A percentile compares a stretch with the other conserved stretches of the same genome.
phyloP scores from a whole-genome alignment of 2,888 invertebrate genomes.

The Papilio protenor region DNA sequence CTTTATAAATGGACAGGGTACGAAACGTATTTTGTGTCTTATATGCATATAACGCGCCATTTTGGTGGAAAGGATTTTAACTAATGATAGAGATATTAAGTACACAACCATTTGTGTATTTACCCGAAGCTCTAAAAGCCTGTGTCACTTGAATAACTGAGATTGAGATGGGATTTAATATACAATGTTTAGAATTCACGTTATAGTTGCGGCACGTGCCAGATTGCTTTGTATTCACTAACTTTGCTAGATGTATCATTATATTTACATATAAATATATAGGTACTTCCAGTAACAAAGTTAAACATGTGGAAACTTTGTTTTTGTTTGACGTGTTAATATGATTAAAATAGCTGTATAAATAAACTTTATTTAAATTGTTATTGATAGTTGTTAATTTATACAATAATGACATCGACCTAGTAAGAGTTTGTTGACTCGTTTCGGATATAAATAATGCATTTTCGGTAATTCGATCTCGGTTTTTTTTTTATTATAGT shows the following conservation, averaged over 20 bases:
- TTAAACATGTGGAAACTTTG: not conserved
- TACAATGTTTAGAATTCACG: conserved; percentile 25
- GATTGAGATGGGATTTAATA: conserved; percentile 7
- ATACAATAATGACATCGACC: conserved; percentile 12
- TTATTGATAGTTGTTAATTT: conserved; percentile 1
- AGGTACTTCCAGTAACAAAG: not conserved
- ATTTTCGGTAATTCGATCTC: not conserved
- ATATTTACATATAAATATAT: conserved; percentile 2
- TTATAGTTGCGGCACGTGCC: not conserved
- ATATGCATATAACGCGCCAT: too few species aligned
- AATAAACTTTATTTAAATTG: not conserved
- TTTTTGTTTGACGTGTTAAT: not conserved
- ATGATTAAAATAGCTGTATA: not conserved
- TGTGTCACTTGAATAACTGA: not conserved
- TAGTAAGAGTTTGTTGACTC: conserved; percentile 1
- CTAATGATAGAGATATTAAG: not conserved
- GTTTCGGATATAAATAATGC: not conserved
- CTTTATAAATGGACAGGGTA: not conserved
- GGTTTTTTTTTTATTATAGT: not conserved
- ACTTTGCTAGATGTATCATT: not conserved
- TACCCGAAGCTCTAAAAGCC: not conserved
- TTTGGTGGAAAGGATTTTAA: too few species aligned
- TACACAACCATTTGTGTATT: not conserved
- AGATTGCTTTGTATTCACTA: conserved; percentile 18
- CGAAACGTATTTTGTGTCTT: too few species aligned